Evolutionary conservation across 2,113 vertebrate species (phyloP).

Genomic region (Paralichthys olivaceus): DNA sequence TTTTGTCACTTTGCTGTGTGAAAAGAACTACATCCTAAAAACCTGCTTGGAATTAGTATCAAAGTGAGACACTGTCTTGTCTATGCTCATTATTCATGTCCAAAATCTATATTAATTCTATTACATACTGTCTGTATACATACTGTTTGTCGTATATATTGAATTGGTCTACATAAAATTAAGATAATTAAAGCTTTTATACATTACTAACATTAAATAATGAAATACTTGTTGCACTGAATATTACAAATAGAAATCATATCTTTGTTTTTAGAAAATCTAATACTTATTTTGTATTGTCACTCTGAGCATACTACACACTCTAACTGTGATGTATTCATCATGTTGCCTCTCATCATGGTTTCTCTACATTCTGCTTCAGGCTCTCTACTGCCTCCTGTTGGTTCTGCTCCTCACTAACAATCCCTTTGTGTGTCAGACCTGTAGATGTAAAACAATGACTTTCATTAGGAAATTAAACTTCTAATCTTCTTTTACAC

Average conservation of each 20-base stretch:
- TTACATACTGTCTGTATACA: neutral
- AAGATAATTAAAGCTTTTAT: too few species aligned
- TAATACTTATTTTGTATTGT: neutral
- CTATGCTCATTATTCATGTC: neutral
- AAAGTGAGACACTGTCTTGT: neutral
- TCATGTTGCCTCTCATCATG: neutral
- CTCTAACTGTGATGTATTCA: slow-evolving; percentile 4
- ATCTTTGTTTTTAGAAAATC: too few species aligned
- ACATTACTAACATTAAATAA: too few species aligned
- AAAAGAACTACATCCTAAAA: too few species aligned
- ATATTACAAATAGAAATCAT: too few species aligned
- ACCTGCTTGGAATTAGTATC: too few species aligned
- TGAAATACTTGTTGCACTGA: too few species aligned
- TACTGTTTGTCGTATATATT: neutral
- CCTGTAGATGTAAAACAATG: neutral
- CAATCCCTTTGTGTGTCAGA: neutral
- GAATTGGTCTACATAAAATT: too few species aligned
- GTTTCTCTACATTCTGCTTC: neutral
- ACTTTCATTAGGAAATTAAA: slow-evolving; percentile 1
- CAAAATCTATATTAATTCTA: neutral
- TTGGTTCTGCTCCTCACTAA: slow-evolving; percentile 35
- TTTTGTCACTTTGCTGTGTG: neutral
- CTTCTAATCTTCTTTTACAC: neutral
- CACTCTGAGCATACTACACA: neutral
- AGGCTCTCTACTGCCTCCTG: slow-evolving; percentile 74